Base-by-base conservation (phyloP, 2,113 vertebrate species). In the Epinephelus lanceolatus region DNA sequence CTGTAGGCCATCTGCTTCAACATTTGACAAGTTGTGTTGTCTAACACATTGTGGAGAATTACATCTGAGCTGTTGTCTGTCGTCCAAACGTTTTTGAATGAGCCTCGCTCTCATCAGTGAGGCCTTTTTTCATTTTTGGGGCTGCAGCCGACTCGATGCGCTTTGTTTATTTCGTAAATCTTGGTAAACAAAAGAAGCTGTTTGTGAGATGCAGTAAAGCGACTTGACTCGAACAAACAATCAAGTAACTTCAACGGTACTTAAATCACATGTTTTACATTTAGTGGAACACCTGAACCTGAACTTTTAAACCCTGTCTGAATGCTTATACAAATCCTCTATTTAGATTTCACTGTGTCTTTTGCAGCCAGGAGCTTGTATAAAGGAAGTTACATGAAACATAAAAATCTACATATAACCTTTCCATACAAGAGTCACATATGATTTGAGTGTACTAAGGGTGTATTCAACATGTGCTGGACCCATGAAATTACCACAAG, bases 1-100 rank as follows among this genome's bases (percentile, higher is more conserved):
- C 71, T 63, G 30, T 33, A 37, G 55, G 42, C 60, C 76, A 76
- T 83, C 75, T 78, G 85, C 75, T 71, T 9, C 71, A 57, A 45
- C 27, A n/a, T 74, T 56, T 57, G 40, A 59, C 11, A 6, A 19
- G 33, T 60, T 56, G 23, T 69, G 57, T 76, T 71, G 57, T 83
- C 62, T 42, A 18, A 67, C 55, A 56, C 62, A 45, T 65, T 52
- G 27, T 55, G 25, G 49, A 78, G 65, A 76, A 72, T 81, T 66
- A 51, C 40, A 51, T 61, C 56, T 51, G 80, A 83, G 74, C 57
- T 55, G 56, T 55, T 69, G 70, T 74, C 67, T 85, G 53, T 42
- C 33, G 1, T 74, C 82, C 60, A 71, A 79, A 80, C 63, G 53
- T 67, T 80, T 45, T 69, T 73, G 25, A 72, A 74, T 19, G 14